Evolutionary conservation across 2,888 invertebrate genomes (phyloP).

Genomic region (Plebejus argus): DNA sequence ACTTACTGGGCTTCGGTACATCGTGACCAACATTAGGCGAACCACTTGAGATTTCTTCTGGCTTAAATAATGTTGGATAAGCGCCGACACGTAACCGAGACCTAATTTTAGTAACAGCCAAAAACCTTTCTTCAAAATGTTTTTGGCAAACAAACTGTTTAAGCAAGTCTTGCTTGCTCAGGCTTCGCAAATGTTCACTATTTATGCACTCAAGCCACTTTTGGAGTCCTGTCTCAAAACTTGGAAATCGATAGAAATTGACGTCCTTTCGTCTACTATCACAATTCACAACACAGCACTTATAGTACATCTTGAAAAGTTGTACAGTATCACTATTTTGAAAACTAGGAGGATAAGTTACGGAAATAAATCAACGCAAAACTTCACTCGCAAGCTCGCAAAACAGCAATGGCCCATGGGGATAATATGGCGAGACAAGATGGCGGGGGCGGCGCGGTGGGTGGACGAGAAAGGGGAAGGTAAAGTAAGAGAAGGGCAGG

Average conservation of each 20-base stretch:
- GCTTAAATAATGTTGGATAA: constrained; percentile 28
- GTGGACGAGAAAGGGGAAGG: constrained; percentile 1
- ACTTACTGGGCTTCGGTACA: not conserved
- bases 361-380: constrained; percentile 33
- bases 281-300: constrained; percentile 29
- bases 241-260: constrained; percentile 33
- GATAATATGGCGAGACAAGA: not conserved
- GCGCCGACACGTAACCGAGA: constrained; percentile 29
- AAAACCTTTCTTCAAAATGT: constrained; percentile 32
- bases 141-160: constrained; percentile 18
- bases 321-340: not conserved
- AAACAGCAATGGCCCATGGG: constrained; percentile 33
- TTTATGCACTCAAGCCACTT: constrained; percentile 33
- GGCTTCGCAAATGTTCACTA: constrained; percentile 36
- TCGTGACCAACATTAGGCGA: not conserved
- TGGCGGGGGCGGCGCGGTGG: not conserved
- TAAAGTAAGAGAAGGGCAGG: not conserved
- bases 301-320: constrained; percentile 9
- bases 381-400: constrained; percentile 25
- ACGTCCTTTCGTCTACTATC: constrained; percentile 34
- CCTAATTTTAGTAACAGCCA: constrained; percentile 32
- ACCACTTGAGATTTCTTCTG: constrained; percentile 21
- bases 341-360: constrained; percentile 32
- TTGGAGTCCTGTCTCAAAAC: constrained; percentile 32
- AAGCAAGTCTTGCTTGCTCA: constrained; percentile 16